Conservation (phyloP, 2,888 invertebrate genomes). For the Antheraea yamamai region DNA sequence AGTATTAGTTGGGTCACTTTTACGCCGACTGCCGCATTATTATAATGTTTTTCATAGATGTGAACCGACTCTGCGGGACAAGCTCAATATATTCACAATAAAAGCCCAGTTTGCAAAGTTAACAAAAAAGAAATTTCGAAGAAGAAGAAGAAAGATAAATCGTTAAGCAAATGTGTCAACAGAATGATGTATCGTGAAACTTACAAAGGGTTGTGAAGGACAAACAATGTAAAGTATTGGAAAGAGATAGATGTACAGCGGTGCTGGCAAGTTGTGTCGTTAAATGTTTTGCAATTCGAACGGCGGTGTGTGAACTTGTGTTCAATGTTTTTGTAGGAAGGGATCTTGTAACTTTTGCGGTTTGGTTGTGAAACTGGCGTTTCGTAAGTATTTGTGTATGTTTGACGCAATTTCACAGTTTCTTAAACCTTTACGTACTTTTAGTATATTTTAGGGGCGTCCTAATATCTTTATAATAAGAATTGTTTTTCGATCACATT, state of each 20-base stretch:
- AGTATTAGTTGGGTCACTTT: not conserved
- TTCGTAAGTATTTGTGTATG: not conserved
- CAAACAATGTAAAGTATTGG: slow-evolving; percentile 17
- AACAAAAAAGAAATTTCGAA: not conserved
- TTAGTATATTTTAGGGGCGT: not conserved
- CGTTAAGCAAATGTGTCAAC: slow-evolving; percentile 25
- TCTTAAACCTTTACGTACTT: not conserved
- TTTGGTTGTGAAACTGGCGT: slow-evolving; percentile 11
- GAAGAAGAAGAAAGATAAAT: slow-evolving; percentile 20
- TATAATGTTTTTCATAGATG: not conserved
- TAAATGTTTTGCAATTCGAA: slow-evolving; percentile 35
- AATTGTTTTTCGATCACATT: too few species aligned
- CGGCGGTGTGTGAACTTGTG: slow-evolving; percentile 34
- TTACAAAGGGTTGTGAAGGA: slow-evolving; percentile 15
- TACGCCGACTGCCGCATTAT: not conserved
- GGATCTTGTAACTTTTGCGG: not conserved
- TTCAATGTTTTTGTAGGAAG: slow-evolving; percentile 9
- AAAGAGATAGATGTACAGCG: slow-evolving; percentile 16
- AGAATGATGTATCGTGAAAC: slow-evolving; percentile 20
- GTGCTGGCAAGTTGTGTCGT: slow-evolving; percentile 28
- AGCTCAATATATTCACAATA: not conserved
- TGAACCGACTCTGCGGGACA: not conserved
- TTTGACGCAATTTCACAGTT: not conserved
- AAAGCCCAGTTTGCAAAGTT: not conserved
- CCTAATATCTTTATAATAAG: too few species aligned